Conservation (phyloP, 2,888 invertebrate genomes). For the Cataglyphis rosenhaueri region DNA sequence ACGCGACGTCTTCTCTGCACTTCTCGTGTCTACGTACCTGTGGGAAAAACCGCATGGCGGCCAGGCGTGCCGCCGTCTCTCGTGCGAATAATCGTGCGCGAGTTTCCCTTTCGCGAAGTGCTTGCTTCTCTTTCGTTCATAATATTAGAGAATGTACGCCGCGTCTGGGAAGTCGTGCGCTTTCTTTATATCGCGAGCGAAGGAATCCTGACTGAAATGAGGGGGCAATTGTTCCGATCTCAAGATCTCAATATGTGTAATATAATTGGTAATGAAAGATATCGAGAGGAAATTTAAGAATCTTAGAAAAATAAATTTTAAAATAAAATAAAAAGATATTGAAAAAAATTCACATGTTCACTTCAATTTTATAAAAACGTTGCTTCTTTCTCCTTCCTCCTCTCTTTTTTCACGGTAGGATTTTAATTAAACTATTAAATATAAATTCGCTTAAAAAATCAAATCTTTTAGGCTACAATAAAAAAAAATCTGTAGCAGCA, state of each 20-base stretch:
- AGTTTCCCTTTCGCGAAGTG: slow-evolving; percentile 37
- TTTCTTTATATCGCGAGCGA: slow-evolving; percentile 12
- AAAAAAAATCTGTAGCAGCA: not conserved
- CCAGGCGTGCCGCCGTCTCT: slow-evolving; percentile 53
- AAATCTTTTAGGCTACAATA: not conserved
- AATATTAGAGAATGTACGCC: slow-evolving; percentile 20
- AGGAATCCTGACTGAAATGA: slow-evolving; percentile 68
- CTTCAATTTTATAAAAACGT: not conserved
- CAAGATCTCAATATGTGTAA: not conserved
- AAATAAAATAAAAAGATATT: not conserved
- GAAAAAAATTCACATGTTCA: not conserved
- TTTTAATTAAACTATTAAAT: slow-evolving; percentile 1
- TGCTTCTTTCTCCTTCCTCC: not conserved
- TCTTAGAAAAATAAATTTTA: not conserved
- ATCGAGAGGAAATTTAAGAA: not conserved
- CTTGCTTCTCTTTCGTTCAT: slow-evolving; percentile 31
- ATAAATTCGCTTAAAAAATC: not conserved
- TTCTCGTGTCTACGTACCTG: slow-evolving; percentile 58
- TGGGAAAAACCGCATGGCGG: slow-evolving; percentile 69
- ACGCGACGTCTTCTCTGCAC: slow-evolving; percentile 54
- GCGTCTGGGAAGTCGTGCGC: slow-evolving; percentile 23
- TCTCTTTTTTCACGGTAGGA: not conserved
- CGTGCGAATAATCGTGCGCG: slow-evolving; percentile 54
- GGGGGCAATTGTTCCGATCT: slow-evolving; percentile 3
- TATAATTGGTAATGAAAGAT: not conserved